Evolutionary conservation across 2,888 invertebrate species (phyloP), one percentile per base, ranked within the genome.

Genomic region (Psylliodes chrysocephalus): DNA sequence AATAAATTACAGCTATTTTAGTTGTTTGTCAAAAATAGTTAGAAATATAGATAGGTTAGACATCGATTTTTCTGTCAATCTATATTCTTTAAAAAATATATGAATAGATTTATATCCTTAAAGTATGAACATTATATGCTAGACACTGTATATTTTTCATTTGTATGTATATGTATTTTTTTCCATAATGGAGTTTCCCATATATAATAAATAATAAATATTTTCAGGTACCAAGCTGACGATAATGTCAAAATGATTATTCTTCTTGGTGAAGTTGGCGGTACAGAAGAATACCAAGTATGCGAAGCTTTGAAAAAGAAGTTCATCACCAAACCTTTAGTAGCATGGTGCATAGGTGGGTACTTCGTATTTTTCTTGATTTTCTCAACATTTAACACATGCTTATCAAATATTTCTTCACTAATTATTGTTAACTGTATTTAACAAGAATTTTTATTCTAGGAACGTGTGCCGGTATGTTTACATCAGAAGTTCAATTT

Each of bases 231-330:
- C 79, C 91, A 93, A 81, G 86, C 87, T 0, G 91, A 92, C 76
- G 90, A 90, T 0, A 89, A 91, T 72, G 92, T 96, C 1, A 98
- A 98, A 81, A 91, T 99, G 89, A 90, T 99, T 72, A 94, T 99
- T 0, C 85, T 99, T 0, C 85, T 99, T 33, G 99, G 99, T 0
- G 99, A 98, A 83, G 98, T 99, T n/a, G 99, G 99, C 2, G 99
- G 99, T 0, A 90, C 92, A 0, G 98, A 99, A 82, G 99, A 99
- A 79, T 99, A 99, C 83, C 94, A 95, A 80, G 96, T 99, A 1
- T 96, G 96, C 73, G 86, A 90, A 6, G 96, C 97, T 0, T 86
- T 99, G 14, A 87, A 92, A 72, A 87, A 88, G 46, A 90, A 91
- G 0, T 85, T 87, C 59, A 90, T 99, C 72, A 94, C 90, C 63